These are phyloP conservation scores for Drosophila arizonae DNA, from an alignment of 1,140 invertebrate species.

Conservation along the genomic window DNA sequence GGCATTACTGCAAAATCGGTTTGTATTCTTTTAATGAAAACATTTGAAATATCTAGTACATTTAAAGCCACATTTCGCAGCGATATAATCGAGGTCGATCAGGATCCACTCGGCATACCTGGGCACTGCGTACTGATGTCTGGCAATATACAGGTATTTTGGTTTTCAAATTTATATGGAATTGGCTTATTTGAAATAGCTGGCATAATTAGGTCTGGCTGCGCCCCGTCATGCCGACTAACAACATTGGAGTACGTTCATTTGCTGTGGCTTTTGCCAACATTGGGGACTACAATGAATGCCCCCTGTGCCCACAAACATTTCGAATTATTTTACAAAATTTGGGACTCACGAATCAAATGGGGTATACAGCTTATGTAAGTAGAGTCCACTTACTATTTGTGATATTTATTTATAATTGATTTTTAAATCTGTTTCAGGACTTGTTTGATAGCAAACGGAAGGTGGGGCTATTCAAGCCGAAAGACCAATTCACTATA, in stretches of 20 bases:
- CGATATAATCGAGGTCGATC: constrained; percentile 96
- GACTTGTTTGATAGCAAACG: constrained; percentile 46
- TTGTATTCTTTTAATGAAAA: neutral
- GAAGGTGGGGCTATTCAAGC: constrained; percentile 46
- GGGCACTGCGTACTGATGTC: constrained; percentile 9
- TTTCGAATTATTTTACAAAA: constrained; percentile 12
- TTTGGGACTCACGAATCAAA: constrained; percentile 29
- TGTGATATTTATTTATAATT: too few relatives aligned
- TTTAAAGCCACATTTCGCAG: constrained; percentile 83
- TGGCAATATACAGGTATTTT: constrained; percentile 24
- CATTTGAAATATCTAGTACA: neutral
- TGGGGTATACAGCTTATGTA: constrained; percentile 54
- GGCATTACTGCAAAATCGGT: constrained; percentile 93
- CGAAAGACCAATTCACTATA: constrained; percentile 40
- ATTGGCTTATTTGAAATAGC: neutral
- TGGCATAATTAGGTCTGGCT: constrained; percentile 43
- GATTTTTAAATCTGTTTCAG: constrained; percentile 21
- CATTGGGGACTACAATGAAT: constrained; percentile 2
- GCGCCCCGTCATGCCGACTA: constrained; percentile 49
- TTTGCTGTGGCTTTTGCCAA: constrained; percentile 54
- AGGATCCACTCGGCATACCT: constrained; percentile 85
- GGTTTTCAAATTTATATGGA: neutral
- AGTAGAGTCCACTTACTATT: neutral
- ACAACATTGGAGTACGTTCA: constrained; percentile 27
- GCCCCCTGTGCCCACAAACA: constrained; percentile 50